These are phyloP conservation scores for Gobionotothen gibberifrons DNA, from an alignment of 2,797 vertebrate species.

Conservation along the genomic window DNA sequence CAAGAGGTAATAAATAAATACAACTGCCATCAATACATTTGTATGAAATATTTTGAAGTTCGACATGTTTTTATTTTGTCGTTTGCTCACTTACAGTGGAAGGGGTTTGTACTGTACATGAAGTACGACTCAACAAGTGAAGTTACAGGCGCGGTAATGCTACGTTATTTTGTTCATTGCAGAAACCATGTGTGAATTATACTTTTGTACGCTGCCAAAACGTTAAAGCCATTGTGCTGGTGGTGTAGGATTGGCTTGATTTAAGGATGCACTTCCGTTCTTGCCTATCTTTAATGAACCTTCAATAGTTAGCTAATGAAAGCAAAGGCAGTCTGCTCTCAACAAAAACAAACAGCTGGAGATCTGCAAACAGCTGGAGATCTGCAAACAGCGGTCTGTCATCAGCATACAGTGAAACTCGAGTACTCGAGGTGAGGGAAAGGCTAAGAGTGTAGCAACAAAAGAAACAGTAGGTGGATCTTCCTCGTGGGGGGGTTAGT, in stretches of 20 bases:
- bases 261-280: constrained; percentile 2
- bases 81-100: constrained; percentile 3
- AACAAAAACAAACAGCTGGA: background rate
- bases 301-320: background rate
- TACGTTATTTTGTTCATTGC: constrained; percentile 3
- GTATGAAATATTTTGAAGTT: background rate
- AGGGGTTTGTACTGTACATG: constrained; percentile 1
- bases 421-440: too few relatives aligned
- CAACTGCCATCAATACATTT: too few relatives aligned
- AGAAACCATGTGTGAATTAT: constrained; percentile 7
- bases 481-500: background rate
- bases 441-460: background rate
- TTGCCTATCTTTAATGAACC: background rate
- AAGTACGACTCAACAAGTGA: background rate
- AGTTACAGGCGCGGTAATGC: background rate
- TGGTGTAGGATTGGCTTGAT: constrained; percentile 4
- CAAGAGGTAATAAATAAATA: background rate
- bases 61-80: background rate
- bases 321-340: background rate
- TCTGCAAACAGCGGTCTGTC: background rate
- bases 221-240: background rate
- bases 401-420: background rate
- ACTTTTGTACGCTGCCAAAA: background rate
- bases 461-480: background rate
- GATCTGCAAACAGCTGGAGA: background rate